Evolutionary conservation across 2,113 vertebrate genomes (phyloP).

Genomic region (Caloenas nicobarica): DNA sequence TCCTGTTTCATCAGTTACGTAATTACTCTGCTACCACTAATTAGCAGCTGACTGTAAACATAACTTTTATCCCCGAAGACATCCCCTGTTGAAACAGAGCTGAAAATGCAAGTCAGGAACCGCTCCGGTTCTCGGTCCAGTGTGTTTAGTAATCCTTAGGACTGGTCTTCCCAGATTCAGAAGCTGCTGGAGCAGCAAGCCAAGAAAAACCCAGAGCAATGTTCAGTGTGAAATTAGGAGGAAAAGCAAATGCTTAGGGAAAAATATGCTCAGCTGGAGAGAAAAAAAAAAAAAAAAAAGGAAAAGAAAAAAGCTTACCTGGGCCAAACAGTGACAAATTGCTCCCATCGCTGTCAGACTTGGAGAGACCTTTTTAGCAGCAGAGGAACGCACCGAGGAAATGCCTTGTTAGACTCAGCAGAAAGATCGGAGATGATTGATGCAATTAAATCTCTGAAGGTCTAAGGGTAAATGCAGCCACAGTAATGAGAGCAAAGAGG

Average conservation of each 20-base stretch:
- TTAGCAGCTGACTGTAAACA: constrained; percentile 55
- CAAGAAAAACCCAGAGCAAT: not conserved
- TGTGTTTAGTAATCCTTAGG: not conserved
- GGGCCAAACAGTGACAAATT: constrained; percentile 20
- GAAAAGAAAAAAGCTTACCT: not conserved
- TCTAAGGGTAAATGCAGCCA: not conserved
- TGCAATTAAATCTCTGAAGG: constrained; percentile 15
- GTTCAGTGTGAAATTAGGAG: not conserved
- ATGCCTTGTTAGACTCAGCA: not conserved
- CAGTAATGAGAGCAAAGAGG: not conserved
- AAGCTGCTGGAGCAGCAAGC: not conserved
- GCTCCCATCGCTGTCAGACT: not conserved
- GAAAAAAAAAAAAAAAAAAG: not conserved
- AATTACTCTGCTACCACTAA: constrained; percentile 53
- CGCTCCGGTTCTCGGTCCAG: not conserved
- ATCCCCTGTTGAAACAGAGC: not conserved
- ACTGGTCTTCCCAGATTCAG: not conserved
- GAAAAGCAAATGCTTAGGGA: not conserved
- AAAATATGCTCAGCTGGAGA: not conserved
- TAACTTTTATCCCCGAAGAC: constrained; percentile 31
- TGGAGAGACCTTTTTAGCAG: not conserved
- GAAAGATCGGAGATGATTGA: not conserved
- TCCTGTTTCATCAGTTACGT: constrained; percentile 38
- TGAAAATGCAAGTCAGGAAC: not conserved
- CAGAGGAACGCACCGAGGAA: not conserved